Evolutionary conservation across 2,113 vertebrate genomes (phyloP).

Genomic region (Bostrychus sinensis): DNA sequence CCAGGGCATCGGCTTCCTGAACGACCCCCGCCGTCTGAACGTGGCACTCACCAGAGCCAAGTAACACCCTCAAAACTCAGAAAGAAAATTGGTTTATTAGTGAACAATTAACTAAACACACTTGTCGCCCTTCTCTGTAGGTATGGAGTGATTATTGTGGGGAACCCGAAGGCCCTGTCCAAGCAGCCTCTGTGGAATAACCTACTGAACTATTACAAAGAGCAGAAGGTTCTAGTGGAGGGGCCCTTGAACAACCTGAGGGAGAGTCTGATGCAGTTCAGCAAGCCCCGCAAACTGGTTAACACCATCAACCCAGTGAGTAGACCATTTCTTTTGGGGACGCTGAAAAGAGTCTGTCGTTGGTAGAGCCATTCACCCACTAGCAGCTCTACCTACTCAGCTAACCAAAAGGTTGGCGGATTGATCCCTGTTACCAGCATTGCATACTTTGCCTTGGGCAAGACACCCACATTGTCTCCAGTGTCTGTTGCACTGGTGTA

Average conservation of each 20-base stretch:
- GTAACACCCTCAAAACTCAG: constrained; percentile 73
- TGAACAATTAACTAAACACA: too few species aligned
- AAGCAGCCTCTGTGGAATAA: constrained; percentile 99
- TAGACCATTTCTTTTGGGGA: too few species aligned
- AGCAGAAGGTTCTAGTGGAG: constrained; percentile 98
- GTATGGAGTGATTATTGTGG: constrained; percentile 97
- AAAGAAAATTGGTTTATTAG: too few species aligned
- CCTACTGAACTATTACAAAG: constrained; percentile 98
- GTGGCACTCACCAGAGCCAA: constrained; percentile 96
- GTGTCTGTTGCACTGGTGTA: too few species aligned
- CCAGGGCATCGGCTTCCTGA: constrained; percentile 97
- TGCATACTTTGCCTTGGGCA: too few species aligned
- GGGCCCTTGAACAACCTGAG: constrained; percentile 98
- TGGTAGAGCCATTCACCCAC: too few species aligned
- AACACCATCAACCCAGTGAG: constrained; percentile 98
- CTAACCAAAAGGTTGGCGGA: too few species aligned
- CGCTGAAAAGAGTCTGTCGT: too few species aligned
- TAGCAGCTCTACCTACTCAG: too few species aligned
- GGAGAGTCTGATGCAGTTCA: constrained; percentile 99
- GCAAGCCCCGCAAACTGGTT: constrained; percentile 97
- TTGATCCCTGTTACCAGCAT: too few species aligned
- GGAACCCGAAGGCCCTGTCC: constrained; percentile 96
- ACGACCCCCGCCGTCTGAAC: constrained; percentile 96
- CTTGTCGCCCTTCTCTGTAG: constrained; percentile 64
- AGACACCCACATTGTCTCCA: too few species aligned